Evolutionary conservation across 2,888 invertebrate species (phyloP).

Genomic region (Andrena dorsata): DNA sequence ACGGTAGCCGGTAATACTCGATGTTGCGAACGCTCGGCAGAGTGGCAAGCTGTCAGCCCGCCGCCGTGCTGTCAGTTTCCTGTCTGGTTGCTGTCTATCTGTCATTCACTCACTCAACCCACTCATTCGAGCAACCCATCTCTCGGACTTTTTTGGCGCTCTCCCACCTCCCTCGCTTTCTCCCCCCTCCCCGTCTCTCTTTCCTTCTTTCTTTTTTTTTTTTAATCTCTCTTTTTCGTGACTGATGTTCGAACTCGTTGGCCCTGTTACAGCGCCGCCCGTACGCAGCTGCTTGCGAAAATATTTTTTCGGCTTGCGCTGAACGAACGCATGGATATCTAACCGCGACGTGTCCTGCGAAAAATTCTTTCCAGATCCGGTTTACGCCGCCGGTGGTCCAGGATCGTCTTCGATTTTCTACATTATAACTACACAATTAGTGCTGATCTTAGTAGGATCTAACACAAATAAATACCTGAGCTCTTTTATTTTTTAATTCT

Average conservation of each 20-base stretch:
- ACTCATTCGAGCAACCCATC: constrained; percentile 74
- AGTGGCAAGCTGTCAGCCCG: constrained; percentile 86
- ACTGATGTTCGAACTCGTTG: constrained; percentile 75
- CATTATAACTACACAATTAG: too few relatives aligned
- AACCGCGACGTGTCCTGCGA: constrained; percentile 54
- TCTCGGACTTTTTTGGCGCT: constrained; percentile 67
- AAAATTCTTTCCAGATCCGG: constrained; percentile 66
- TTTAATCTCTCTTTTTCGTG: constrained; percentile 65
- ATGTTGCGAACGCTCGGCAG: constrained; percentile 83
- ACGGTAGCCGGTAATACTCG: constrained; percentile 85
- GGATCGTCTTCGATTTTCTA: constrained; percentile 44
- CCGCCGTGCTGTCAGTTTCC: constrained; percentile 86
- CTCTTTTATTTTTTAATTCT: too few relatives aligned
- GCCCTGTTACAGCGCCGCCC: constrained; percentile 70
- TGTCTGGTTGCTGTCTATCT: constrained; percentile 86
- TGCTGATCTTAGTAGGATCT: too few relatives aligned
- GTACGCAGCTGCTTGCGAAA: constrained; percentile 71
- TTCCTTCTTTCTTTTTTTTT: constrained; percentile 45
- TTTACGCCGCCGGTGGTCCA: constrained; percentile 26
- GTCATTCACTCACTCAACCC: constrained; percentile 75
- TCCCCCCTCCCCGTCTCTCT: constrained; percentile 3
- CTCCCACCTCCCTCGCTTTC: constrained; percentile 38
- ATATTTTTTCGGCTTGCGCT: constrained; percentile 66
- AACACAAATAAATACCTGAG: too few relatives aligned
- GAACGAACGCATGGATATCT: constrained; percentile 30